These are phyloP conservation scores for Drosophila bunnanda DNA, from an alignment of 2,888 invertebrate genomes.

Conservation along the genomic window DNA sequence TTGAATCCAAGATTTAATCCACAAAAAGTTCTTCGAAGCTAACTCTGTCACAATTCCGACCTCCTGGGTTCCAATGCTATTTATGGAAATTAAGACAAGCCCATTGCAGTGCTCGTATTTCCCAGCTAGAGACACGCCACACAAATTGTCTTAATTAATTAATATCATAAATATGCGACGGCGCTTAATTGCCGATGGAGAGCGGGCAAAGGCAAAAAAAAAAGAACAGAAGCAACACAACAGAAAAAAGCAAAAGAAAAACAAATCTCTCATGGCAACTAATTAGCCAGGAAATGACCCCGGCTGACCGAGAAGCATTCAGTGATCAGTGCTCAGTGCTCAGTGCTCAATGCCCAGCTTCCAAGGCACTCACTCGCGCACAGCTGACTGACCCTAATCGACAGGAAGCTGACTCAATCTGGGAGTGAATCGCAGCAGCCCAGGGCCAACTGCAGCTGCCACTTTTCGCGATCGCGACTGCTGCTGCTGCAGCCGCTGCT, in stretches of 20 bases:
- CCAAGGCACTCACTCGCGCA: slow-evolving; percentile 36
- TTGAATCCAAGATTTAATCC: neutral
- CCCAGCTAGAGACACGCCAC: slow-evolving; percentile 57
- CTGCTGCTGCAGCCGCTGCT: slow-evolving; percentile 2
- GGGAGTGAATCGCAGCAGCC: slow-evolving; percentile 37
- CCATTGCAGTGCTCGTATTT: slow-evolving; percentile 48
- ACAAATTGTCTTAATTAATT: slow-evolving; percentile 79
- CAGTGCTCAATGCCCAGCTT: slow-evolving; percentile 17
- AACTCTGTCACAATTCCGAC: slow-evolving; percentile 13
- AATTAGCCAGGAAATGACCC: slow-evolving; percentile 84
- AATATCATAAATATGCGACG: slow-evolving; percentile 79
- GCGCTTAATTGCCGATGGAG: slow-evolving; percentile 71
- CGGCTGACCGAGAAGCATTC: slow-evolving; percentile 69
- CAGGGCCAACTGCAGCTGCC: slow-evolving; percentile 55
- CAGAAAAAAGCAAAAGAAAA: slow-evolving; percentile 25
- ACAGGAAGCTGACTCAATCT: slow-evolving; percentile 81
- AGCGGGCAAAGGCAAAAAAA: slow-evolving; percentile 33
- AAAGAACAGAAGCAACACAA: slow-evolving; percentile 31
- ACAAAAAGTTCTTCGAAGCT: neutral
- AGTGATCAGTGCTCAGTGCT: slow-evolving; percentile 15
- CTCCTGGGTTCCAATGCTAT: slow-evolving; percentile 36
- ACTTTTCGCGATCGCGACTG: slow-evolving; percentile 27
- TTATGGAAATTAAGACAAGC: slow-evolving; percentile 22
- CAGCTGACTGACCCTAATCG: slow-evolving; percentile 79
- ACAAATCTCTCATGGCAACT: slow-evolving; percentile 68